Evolutionary conservation across 1,140 invertebrate genomes (phyloP), one percentile per base, ranked within the genome.

Genomic region (Listronotus bonariensis): DNA sequence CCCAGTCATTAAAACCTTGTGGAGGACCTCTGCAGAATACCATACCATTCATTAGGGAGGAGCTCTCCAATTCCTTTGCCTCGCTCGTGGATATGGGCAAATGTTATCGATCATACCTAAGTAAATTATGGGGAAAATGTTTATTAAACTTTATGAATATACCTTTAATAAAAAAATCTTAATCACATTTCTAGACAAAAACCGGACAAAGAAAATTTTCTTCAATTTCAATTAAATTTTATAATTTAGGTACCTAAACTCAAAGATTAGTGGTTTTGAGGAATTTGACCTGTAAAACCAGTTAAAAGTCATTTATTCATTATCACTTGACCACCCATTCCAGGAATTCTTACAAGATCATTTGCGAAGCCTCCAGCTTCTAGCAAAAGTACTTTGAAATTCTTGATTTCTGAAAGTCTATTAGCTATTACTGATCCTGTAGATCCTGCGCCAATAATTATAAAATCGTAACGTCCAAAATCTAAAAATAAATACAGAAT

Each of bases 321-420:
- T 82, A 59, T 86, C 81, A 54, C 83, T 81, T 36, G 80, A 80
- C 0, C 87, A 86, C 5, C 88, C 76, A 0, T 83, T 77, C 20
- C 54, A 1, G 90, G 90, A 34, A 92, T 83, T 59, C 87, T 81
- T 4, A 88, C 85, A 59, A 89, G 82, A 38, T 87, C 82, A 31
- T 86, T 87, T 69, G 91, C 89, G 58, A 87, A 85, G 7, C 84
- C 83, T 90, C 90, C n/a, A n/a, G n/a, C n/a, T n/a, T n/a, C n/a
- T n/a, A n/a, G n/a, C n/a, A n/a, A n/a, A n/a, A n/a, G n/a, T n/a
- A n/a, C n/a, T n/a, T n/a, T n/a, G n/a, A n/a, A n/a, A n/a, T n/a
- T n/a, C n/a, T n/a, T n/a, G n/a, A n/a, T n/a, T n/a, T n/a, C n/a
- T n/a, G n/a, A n/a, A n/a, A n/a, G n/a, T n/a, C n/a, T n/a, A n/a